Conservation (phyloP, 2,888 invertebrate species). For the Tachina grossa region DNA sequence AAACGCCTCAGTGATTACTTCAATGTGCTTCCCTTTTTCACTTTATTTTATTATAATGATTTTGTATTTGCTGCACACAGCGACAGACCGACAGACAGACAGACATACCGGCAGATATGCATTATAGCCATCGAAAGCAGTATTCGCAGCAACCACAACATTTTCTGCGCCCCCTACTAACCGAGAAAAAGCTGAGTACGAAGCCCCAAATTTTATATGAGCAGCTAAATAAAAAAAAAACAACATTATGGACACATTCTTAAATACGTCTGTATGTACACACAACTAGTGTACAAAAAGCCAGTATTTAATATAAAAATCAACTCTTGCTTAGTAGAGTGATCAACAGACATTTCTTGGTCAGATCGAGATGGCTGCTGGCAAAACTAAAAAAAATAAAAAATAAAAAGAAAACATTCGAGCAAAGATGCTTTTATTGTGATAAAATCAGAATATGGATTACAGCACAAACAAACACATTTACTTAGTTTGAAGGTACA, state of each 20-base stretch:
- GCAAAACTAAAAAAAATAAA: slow-evolving; percentile 33
- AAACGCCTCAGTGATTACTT: slow-evolving; percentile 78
- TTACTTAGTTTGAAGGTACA: too few relatives aligned
- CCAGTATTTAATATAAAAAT: slow-evolving; percentile 69
- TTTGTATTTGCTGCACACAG: slow-evolving; percentile 70
- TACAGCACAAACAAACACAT: slow-evolving; percentile 73
- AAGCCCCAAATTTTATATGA: slow-evolving; percentile 29
- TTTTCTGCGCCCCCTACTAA: slow-evolving; percentile 70
- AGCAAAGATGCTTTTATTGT: slow-evolving; percentile 65
- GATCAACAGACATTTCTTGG: slow-evolving; percentile 66
- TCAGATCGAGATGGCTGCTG: slow-evolving; percentile 67
- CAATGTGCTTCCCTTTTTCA: slow-evolving; percentile 75
- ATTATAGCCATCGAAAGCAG: slow-evolving; percentile 10
- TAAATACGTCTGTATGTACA: slow-evolving; percentile 25
- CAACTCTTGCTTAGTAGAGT: slow-evolving; percentile 55
- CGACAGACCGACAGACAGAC: slow-evolving; percentile 25
- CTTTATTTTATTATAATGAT: slow-evolving; percentile 71
- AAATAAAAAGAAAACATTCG: slow-evolving; percentile 42
- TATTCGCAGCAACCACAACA: slow-evolving; percentile 42
- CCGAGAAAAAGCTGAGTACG: slow-evolving; percentile 19
- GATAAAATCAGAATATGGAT: slow-evolving; percentile 78
- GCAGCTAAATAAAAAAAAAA: slow-evolving; percentile 7
- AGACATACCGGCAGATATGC: slow-evolving; percentile 9
- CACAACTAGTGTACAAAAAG: slow-evolving; percentile 35
- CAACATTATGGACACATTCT: slow-evolving; percentile 65